Evolutionary conservation across 2,888 invertebrate species (phyloP), one percentile per base, ranked within the genome.

Genomic region (Perizoma flavofasciatum): DNA sequence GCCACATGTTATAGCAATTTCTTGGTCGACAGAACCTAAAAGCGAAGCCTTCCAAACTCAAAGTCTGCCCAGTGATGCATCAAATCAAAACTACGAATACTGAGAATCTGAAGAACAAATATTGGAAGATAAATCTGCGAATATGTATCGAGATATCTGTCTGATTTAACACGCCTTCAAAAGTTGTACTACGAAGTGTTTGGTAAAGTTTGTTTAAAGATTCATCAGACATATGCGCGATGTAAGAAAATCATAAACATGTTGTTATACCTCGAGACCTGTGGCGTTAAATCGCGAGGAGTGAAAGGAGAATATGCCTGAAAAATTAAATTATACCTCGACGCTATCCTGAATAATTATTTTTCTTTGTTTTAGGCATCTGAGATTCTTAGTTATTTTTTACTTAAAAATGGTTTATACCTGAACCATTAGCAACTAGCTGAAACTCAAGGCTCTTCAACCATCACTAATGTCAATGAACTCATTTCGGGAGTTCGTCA

Each of bases 1-100:
- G 65, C 65, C 53, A 57, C 61, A 73, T 69, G 64, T 69, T 70
- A 64, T 66, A 63, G 65, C 77, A 81, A 81, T 79, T 79, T 79
- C 75, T 73, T 77, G 80, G 70, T 75, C 61, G 72, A 74, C 64
- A 64, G 73, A 67, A 61, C 65, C 59, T 66, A 61, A 74, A 75
- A 75, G 75, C 72, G 67, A 58, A 48, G 57, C 66, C 55, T 63
- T 57, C 58, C 52, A 51, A 62, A 63, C 71, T 72, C 62, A 64
- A 63, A 62, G 69, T 49, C 39, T 58, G 55, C 46, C 35, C 66
- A 63, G 65, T 73, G 77, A 75, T 78, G 81, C 81, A 81, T 80
- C 79, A 82, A 82, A 82, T 81, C 73, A 77, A 64, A 61, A 62
- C 59, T 63, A 66, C 61, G 63, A 60, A 59, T 60, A 49, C 50